Evolutionary conservation across 2,888 invertebrate species (phyloP), one percentile per base, ranked within the genome.

Genomic region (Apodemia zela): DNA sequence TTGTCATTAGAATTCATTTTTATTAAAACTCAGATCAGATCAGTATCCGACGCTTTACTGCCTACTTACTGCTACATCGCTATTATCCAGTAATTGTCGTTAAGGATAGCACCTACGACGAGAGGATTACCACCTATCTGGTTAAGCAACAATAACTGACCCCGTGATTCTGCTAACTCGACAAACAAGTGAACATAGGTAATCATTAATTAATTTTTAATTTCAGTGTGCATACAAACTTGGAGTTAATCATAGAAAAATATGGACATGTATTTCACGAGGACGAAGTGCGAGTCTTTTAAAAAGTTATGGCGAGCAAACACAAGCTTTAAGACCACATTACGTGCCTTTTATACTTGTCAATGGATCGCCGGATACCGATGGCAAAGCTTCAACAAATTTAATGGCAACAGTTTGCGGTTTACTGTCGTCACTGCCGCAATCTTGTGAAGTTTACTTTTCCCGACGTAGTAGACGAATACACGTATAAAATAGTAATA

Each of bases 301-400:
- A 21, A 78, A 76, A 63, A 66, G 51, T 6, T 76, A 81, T 42
- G 84, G 84, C 0, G 73, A 78, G 33, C 73, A 77, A 59, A 83
- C 59, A 3, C 33, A 45, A 18, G 35, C 49, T 59, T 42, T 58
- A 13, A 35, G 47, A 7, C 59, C 33, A 17, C 21, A 5, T 29
- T 63, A 64, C 49, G 64, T 64, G 25, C 49, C 61, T 38, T 64
- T 58, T 29, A 61, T 59, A 29, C 49, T 64, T 18, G 33, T 64
- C 29, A 49, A 61, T 18, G 61, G 45, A 25, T 59, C 29, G 21
- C 18, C 49, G 13, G 29, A 61, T 18, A 18, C 33, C 13, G 49
- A 29, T 18, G 49, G 21, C 45, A 57, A 25, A 13, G 57, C 57
- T 15, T 57, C 57, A 29, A 57, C 15, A 25, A 57, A 57, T 57